phyloP scores from a whole-genome alignment of 1,140 invertebrate species.

The Meloidogyne floridensis region DNA sequence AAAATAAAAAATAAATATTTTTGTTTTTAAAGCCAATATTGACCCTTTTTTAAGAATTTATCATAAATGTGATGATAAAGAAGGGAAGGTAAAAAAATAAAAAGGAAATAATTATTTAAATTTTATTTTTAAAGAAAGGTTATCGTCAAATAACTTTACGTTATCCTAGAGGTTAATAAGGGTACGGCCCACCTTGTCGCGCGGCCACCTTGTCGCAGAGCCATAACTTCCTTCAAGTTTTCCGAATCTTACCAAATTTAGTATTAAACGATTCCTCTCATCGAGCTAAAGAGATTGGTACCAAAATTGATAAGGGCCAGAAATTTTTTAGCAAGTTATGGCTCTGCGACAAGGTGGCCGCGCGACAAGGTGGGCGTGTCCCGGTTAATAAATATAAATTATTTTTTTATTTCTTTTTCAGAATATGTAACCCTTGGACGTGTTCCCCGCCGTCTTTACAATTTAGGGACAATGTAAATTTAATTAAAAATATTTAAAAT shows the following conservation, averaged over 20 bases:
- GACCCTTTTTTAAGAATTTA: slow-evolving; percentile 41
- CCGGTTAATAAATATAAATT: slow-evolving; percentile 17
- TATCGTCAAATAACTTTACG: slow-evolving; percentile 33
- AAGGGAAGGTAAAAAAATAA: slow-evolving; percentile 27
- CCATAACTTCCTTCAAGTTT: too few species aligned
- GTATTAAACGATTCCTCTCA: too few species aligned
- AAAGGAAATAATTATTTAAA: background rate
- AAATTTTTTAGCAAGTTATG: too few species aligned
- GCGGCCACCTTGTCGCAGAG: too few species aligned
- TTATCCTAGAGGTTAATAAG: slow-evolving; percentile 35
- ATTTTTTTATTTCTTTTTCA: slow-evolving; percentile 8
- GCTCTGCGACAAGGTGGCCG: too few species aligned
- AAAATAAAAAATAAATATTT: background rate
- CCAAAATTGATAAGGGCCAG: too few species aligned
- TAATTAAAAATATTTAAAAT: slow-evolving; percentile 28
- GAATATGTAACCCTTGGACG: slow-evolving; percentile 34
- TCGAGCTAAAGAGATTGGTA: too few species aligned
- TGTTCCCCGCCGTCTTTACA: slow-evolving; percentile 36
- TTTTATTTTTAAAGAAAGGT: slow-evolving; percentile 38
- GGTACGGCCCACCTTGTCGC: too few species aligned
- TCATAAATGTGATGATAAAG: slow-evolving; percentile 43
- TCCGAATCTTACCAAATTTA: too few species aligned
- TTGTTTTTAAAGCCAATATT: slow-evolving; percentile 26
- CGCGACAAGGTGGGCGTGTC: too few species aligned
- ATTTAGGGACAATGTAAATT: slow-evolving; percentile 34